phyloP scores from a whole-genome alignment of 2,888 invertebrate species.

The Ormia ochracea region DNA sequence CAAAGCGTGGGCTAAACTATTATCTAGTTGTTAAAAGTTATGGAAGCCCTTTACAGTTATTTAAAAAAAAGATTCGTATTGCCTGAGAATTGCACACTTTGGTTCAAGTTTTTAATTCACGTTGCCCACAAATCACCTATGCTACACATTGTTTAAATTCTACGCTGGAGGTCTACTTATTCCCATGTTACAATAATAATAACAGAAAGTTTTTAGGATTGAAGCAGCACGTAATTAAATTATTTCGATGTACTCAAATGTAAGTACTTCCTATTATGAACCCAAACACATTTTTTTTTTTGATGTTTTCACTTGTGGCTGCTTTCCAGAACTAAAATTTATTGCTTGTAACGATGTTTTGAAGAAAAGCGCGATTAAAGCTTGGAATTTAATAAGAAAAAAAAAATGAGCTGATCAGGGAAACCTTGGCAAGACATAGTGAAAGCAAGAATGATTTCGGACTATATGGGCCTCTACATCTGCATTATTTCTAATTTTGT shows the following conservation, averaged over 20 bases:
- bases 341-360: no score
- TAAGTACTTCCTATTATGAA: not conserved
- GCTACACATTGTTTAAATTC: not conserved
- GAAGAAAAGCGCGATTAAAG: no score
- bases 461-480: no score
- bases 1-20: no score
- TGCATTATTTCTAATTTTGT: no score
- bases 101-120: not conserved
- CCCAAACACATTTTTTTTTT: not conserved
- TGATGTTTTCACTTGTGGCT: not conserved
- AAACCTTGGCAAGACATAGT: no score
- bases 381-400: no score
- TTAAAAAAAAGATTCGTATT: not conserved
- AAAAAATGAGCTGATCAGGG: no score
- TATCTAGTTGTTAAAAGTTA: no score
- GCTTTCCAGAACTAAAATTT: not conserved
- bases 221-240: not conserved
- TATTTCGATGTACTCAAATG: not conserved
- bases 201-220: constrained; percentile 7
- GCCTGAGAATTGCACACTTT: not conserved
- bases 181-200: not conserved
- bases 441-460: no score
- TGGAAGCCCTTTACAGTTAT: no score
- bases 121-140: not conserved
- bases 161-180: constrained; percentile 6